Base-by-base conservation (phyloP, 2,888 invertebrate species). In the Strigamia transsilvanica region DNA sequence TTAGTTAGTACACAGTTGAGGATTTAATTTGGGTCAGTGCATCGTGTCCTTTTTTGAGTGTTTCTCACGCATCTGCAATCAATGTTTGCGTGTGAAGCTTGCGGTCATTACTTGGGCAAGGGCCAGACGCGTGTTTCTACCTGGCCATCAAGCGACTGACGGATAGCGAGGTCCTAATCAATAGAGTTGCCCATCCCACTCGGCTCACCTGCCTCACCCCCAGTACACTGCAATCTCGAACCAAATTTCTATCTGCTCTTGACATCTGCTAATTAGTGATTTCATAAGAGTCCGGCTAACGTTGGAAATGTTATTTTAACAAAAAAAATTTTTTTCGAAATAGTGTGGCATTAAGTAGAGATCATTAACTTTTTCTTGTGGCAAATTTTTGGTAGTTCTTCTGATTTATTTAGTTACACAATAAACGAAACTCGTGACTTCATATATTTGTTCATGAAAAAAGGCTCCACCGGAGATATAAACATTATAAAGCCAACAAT, bases 61-160 rank as follows among this genome's bases (percentile, higher is more conserved):
- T 66, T 66, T 66, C 66, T 32, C 66, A 66, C 66, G 66, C 66
- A 66, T 66, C 66, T 66, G 27, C 66, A 66, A 66, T 66, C 66
- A 66, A 66, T 66, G 66, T 66, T 66, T 66, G 66, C 66, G 66
- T 66, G 66, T 66, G 66, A 66, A 66, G 66, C 32, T 66, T 66
- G 66, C 66, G 66, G 66, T 66, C 66, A 66, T 66, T 66, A 66
- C 66, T 66, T 66, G 66, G 66, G 66, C 66, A 66, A 66, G 66
- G 66, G 66, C 66, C 66, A 66, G 66, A 15, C 66, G 66, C 27
- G 66, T 66, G 66, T 66, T 66, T 66, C 66, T 66, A 66, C 15
- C 66, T 66, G 66, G 66, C 66, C 66, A 66, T 66, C 66, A 66
- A 23, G 27, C 66, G 66, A 27, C 66, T 66, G 66, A 66, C 66